A percentile compares a stretch with the other conserved stretches of the same genome.
These are phyloP conservation scores for Nycteola revayana DNA, from an alignment of 2,888 invertebrate genomes.

Conservation along the genomic window DNA sequence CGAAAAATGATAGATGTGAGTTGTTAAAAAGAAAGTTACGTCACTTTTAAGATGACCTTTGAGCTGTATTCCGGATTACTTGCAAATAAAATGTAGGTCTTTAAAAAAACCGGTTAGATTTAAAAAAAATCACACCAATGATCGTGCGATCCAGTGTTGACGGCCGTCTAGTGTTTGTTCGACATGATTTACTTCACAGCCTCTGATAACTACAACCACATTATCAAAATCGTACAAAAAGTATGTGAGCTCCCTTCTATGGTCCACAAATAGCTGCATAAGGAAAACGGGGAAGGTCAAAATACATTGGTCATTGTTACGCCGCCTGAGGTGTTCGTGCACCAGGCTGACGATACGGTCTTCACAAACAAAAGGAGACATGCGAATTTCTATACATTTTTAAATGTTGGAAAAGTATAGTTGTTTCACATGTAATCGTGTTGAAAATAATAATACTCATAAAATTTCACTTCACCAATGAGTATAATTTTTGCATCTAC, in stretches of 20 bases:
- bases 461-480: too few relatives aligned
- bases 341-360: slow-evolving; percentile 59
- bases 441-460: too few relatives aligned
- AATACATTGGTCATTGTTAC: slow-evolving; percentile 38
- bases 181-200: slow-evolving; percentile 34
- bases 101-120: too few relatives aligned
- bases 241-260: slow-evolving; percentile 8
- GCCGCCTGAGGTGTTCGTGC: slow-evolving; percentile 67
- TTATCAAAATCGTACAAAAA: slow-evolving; percentile 22
- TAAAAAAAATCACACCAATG: neutral
- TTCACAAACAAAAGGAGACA: slow-evolving; percentile 46
- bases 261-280: slow-evolving; percentile 12
- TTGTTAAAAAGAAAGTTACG: too few relatives aligned
- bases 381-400: slow-evolving; percentile 42
- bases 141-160: slow-evolving; percentile 35
- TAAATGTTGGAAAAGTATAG: slow-evolving; percentile 30
- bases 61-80: too few relatives aligned
- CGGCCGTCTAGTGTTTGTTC: slow-evolving; percentile 35
- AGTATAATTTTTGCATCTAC: too few relatives aligned
- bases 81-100: too few relatives aligned
- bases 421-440: too few relatives aligned
- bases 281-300: slow-evolving; percentile 34
- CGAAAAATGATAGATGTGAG: too few relatives aligned
- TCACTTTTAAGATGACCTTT: too few relatives aligned
- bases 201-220: slow-evolving; percentile 31